Evolutionary conservation across 2,797 vertebrate genomes (phyloP), one percentile per base, ranked within the genome.

Genomic region (Catamblyrhynchus diadema): DNA sequence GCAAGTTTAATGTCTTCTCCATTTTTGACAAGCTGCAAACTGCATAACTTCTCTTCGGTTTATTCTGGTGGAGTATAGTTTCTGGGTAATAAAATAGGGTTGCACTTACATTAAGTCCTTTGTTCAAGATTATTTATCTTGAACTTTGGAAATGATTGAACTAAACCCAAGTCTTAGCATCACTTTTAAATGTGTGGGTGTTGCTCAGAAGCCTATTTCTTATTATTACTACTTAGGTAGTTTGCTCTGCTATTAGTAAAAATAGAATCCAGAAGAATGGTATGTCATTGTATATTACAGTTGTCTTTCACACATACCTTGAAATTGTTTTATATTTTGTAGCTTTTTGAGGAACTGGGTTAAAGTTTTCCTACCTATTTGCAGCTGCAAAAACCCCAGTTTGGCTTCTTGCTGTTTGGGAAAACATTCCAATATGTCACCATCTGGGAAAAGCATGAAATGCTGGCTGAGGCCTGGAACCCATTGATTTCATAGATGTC

Each of bases 391-490:
- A 94, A 96, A 84, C 71, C 50, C 95, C 90, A 94, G 95, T 93
- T 96, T 97, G 95, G 92, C 88, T 94, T 96, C 96, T 97, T 94
- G 96, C 95, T 97, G 84, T 96, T 97, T 97, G 97, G 95, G 92
- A 97, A 95, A 97, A 96, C 92, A 96, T 96, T 87, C 96, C 86
- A 77, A 95, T 90, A 94, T 97, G 96, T 97, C 94, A 97, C 96
- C 95, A 95, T 96, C 97, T 97, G 95, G 96, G 94, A 97, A 95
- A 95, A 96, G 95, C 90, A 53, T 97, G 97, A 97, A 96, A 91
- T 88, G 85, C 95, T 95, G 91, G 91, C 85, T 84, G 91, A 69
- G 62, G 65, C 66, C 93, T 93, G 94, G 95, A 97, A 97, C 95
- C 67, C 81, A 96, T 93, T 87, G 94, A 96, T 96, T 97, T 97